Conservation (phyloP, 2,113 vertebrate genomes). For the Sarotherodon lohbergeri region DNA sequence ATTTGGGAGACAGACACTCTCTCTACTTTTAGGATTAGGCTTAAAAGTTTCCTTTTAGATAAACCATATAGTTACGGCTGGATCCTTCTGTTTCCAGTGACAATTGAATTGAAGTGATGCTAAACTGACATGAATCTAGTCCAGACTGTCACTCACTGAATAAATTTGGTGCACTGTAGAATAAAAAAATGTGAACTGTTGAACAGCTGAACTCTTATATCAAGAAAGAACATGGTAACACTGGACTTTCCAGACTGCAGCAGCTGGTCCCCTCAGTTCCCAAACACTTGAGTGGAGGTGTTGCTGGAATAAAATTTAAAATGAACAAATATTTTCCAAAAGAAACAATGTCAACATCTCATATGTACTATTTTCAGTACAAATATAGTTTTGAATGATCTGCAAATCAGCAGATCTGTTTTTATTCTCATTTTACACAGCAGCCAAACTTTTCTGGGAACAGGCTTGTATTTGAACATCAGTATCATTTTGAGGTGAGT, state of each 20-base stretch:
- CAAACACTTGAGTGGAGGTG: background rate
- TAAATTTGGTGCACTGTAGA: background rate
- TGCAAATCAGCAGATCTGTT: background rate
- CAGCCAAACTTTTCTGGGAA: background rate
- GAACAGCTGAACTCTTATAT: background rate
- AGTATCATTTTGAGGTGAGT: background rate
- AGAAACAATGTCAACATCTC: background rate
- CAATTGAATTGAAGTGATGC: background rate
- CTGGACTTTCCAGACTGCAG: background rate
- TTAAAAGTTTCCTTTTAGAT: background rate
- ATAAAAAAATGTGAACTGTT: background rate
- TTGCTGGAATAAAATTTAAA: background rate
- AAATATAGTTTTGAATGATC: background rate
- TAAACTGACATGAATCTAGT: background rate
- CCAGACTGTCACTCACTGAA: background rate
- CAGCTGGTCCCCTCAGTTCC: background rate
- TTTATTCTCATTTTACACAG: background rate
- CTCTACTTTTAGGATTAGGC: background rate
- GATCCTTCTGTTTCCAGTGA: background rate
- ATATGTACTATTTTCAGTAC: background rate
- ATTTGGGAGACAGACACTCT: background rate
- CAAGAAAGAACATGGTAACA: background rate
- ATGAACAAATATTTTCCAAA: background rate
- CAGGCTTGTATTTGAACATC: background rate
- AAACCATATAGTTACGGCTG: background rate